Evolutionary conservation across 2,888 invertebrate genomes (phyloP).

Genomic region (Drosophila maculinotata): DNA sequence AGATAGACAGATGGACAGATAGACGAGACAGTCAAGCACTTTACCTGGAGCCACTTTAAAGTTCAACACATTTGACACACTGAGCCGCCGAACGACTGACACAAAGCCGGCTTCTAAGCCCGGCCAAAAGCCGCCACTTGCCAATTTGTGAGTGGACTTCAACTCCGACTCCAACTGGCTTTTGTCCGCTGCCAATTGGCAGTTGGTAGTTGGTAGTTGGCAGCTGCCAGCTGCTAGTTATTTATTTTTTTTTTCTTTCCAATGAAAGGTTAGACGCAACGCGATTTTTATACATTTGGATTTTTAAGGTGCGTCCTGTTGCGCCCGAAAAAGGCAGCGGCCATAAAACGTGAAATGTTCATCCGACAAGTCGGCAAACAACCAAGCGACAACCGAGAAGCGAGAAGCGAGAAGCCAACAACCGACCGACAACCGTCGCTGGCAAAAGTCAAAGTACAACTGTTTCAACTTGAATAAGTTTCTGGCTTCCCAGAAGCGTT

Average conservation of each 20-base stretch:
- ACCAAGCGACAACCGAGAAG: slow-evolving; percentile 29
- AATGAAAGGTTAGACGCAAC: slow-evolving; percentile 67
- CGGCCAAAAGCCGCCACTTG: slow-evolving; percentile 34
- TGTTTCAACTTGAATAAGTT: slow-evolving; percentile 47
- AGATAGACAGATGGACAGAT: no score
- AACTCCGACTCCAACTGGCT: slow-evolving; percentile 28
- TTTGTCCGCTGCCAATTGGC: slow-evolving; percentile 32
- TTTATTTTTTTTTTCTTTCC: slow-evolving; percentile 29
- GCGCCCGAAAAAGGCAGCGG: slow-evolving; percentile 64
- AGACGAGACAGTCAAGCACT: slow-evolving; percentile 43
- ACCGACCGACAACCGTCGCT: slow-evolving; percentile 46
- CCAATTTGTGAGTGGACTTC: slow-evolving; percentile 48
- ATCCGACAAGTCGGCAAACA: slow-evolving; percentile 41
- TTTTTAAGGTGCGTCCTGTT: slow-evolving; percentile 78
- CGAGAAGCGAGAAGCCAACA: slow-evolving; percentile 16
- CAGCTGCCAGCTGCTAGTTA: slow-evolving; percentile 12
- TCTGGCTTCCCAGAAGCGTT: slow-evolving; percentile 47
- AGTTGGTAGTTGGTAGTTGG: slow-evolving; percentile 28
- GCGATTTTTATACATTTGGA: slow-evolving; percentile 11
- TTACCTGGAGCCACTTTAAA: slow-evolving; percentile 68
- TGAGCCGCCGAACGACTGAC: slow-evolving; percentile 51
- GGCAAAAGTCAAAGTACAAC: slow-evolving; percentile 74
- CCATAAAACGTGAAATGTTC: slow-evolving; percentile 45
- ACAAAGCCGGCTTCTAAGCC: slow-evolving; percentile 69
- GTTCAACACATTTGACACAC: slow-evolving; percentile 76